Base-by-base conservation (phyloP, 1,140 invertebrate species). In the Drosophila pallidifrons region DNA sequence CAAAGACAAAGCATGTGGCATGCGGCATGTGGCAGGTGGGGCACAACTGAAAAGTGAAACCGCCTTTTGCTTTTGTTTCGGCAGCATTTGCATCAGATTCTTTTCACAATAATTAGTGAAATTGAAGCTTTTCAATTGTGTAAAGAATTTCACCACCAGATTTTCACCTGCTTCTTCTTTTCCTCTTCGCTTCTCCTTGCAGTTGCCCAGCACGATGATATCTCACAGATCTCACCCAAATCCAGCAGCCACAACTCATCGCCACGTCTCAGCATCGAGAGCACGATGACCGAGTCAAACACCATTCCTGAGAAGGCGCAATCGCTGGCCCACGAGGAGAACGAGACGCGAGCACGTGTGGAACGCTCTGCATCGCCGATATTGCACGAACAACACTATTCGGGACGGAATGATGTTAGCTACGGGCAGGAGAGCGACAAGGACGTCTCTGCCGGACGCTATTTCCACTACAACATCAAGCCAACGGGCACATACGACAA, bases 181-280 rank as follows among this genome's bases (percentile, higher is more conserved):
- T 55, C 5, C 5, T 32, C 16, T 0, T 55, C 5, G 30, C 20
- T 47, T 0, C 10, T 20, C 8, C 51, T 86, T 90, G 1, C 75
- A 92, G 91, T 63, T 45, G 83, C 71, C n/a, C 75, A 90, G 32
- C 83, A 92, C 41, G 70, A 88, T 41, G 73, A 67, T 61, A 79
- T 92, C 63, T 92, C 91, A 38, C 91, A 92, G 73, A 92, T 92
- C 49, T 92, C 91, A 11, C 91, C 91, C 41, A 92, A 92, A 43
- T 92, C 91, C 1, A 88, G 80, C 46, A 91, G 77, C 63, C 41
- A 76, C 3, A 71, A 32, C 20, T 59, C 54, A 20, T 15, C 60
- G 8, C 6, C 64, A 3, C 59, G 61, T 4, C 16, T 81, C 11
- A 79, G 69, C 55, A 82, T 91, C 5, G 85, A 92, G 67, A 88